Base-by-base conservation (phyloP, 1,140 invertebrate species). In the Pseudachorutes palmiensis region DNA sequence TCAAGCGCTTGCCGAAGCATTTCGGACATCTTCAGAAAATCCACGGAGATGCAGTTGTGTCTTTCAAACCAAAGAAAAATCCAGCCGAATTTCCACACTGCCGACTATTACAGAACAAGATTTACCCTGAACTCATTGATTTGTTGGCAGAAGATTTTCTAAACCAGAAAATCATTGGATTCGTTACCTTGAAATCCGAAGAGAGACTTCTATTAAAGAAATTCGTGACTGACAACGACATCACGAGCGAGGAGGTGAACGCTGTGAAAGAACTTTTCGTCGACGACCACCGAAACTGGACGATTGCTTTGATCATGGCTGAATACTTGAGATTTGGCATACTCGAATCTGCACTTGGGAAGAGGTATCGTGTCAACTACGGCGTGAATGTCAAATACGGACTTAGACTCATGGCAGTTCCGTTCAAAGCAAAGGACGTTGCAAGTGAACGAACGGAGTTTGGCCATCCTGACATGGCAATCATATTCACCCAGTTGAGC, bases 151-250 rank as follows among this genome's bases (percentile, higher is more conserved):
- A 59, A 1, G 59, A 60, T 26, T 33, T 71, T 29, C 22, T 71
- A 19, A 64, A 62, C 29, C 66, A 66, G 3, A 59, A 59, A 41
- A 64, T 68, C 2, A 48, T 62, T 2, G 66, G 59, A 58, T 22
- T 67, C 2, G 26, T n/a, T 19, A 24, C 31, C 1, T 28, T 29
- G 1, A 51, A 65, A 29, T 64, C 30, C 51, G 1, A 12, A n/a
- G n/a, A n/a, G n/a, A n/a, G n/a, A n/a, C n/a, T n/a, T 26, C 5
- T 59, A 12, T 2, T 71, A 1, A 1, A 29, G 1, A 28, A 48
- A 16, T 71, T 71, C 55, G 29, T 71, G 1, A 64, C 58, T 0
- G 29, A 62, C 9, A 33, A 67, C 19, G 19, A 62, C 31, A 66
- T 71, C 9, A 16, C 30, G 12, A 30, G 49, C 14, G 24, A 45